A percentile compares a stretch with the other conserved stretches of the same genome.
These are phyloP conservation scores for Chamaea fasciata DNA, from an alignment of 2,113 vertebrate genomes.

Conservation along the genomic window DNA sequence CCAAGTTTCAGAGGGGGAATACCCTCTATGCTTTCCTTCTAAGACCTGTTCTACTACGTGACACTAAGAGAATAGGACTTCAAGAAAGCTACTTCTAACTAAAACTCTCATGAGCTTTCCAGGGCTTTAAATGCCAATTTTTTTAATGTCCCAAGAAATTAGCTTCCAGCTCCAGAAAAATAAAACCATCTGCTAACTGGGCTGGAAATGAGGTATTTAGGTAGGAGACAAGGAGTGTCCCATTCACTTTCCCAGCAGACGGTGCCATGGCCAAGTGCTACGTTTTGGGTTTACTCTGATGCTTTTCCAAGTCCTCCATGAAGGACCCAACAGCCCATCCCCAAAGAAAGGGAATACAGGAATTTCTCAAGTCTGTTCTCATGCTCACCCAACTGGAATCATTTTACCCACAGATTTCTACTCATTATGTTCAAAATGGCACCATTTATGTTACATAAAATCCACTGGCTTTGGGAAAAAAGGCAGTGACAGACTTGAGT, in stretches of 20 bases:
- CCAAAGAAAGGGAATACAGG: not conserved
- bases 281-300: fast-evolving
- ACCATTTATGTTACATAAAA: not conserved
- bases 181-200: not conserved
- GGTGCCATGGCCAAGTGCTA: not conserved
- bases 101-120: not conserved
- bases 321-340: not conserved
- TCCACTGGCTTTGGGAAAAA: not conserved
- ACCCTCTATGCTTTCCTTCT: not conserved
- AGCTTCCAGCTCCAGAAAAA: not conserved
- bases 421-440: not conserved
- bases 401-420: not conserved
- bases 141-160: not conserved
- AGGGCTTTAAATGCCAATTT: not conserved
- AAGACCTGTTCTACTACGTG: not conserved
- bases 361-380: not conserved
- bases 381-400: not conserved
- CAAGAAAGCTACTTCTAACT: not conserved
- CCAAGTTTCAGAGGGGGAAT: not conserved
- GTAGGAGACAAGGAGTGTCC: not conserved
- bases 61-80: not conserved
- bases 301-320: not conserved
- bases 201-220: not conserved
- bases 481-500: not conserved
- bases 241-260: not conserved